Evolutionary conservation across 2,888 invertebrate genomes (phyloP), one percentile per base, ranked within the genome.

Genomic region (Psococerastis gibbosa): DNA sequence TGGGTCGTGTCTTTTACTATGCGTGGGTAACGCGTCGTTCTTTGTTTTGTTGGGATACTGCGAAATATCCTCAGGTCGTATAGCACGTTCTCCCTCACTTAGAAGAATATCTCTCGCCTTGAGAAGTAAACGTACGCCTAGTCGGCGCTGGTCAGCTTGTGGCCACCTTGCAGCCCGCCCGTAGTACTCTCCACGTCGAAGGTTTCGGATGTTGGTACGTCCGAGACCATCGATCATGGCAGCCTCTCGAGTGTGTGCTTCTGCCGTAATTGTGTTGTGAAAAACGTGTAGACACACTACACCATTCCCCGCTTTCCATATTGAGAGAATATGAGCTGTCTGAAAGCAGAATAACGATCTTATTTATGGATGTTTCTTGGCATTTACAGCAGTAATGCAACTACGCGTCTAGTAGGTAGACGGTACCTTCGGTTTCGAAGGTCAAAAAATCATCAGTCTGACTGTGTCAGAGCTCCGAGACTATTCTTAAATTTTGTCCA

Each of bases 171-270:
- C 67, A 0, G 78, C 70, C 0, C 72, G 65, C 0, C 89, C 89
- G 55, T 91, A 89, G 58, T 81, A 88, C 49, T 84, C 79, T 0
- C 92, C 91, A 23, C 65, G 61, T 55, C 80, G 80, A 15, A 73
- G 61, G 60, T 94, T 94, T 27, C 77, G 80, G 50, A 92, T 61
- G 55, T 80, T 78, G 0, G 68, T 60, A 3, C 84, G 53, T 1
- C 82, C 81, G 5, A 97, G 59, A 0, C 88, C 85, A 53, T 87
- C 85, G 13, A 97, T 91, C 73, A 97, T 92, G 8, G 85, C 75
- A 0, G 94, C 94, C 61, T 97, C 97, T 49, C 94, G 67, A 0
- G 91, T 89, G 52, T 80, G 87, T 0, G 97, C 95, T 60, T 97
- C 97, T 0, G 78, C 83, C 0, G 89, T 81, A 41, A 87, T 78